Evolutionary conservation across 2,888 invertebrate species (phyloP).

Genomic region (Crossocerus cetratus): DNA sequence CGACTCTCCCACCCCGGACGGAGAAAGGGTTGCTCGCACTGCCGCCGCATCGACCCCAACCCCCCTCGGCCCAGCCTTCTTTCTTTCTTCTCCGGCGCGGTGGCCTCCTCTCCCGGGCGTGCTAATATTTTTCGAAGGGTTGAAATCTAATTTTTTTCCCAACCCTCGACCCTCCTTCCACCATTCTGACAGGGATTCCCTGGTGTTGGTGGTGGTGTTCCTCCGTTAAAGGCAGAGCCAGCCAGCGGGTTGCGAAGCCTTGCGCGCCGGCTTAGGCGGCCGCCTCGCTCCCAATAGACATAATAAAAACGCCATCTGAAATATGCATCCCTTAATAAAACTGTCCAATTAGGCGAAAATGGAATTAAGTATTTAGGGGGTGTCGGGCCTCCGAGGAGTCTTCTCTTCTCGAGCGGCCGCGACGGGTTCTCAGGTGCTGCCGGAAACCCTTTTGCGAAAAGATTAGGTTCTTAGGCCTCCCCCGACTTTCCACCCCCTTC

Average conservation of each 20-base stretch:
- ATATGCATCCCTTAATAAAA: conserved; percentile 77
- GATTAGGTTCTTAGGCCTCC: conserved; percentile 65
- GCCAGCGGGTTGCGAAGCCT: not conserved
- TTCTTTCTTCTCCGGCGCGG: conserved; percentile 18
- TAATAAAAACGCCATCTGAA: conserved; percentile 77
- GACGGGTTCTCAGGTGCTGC: conserved; percentile 58
- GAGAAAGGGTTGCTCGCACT: conserved; percentile 61
- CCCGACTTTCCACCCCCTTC: conserved; percentile 35
- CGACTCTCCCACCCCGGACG: conserved; percentile 35
- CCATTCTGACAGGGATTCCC: conserved; percentile 23
- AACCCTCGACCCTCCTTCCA: conserved; percentile 35
- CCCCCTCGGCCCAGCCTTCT: conserved; percentile 28
- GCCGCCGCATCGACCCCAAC: conserved; percentile 39
- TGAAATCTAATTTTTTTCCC: conserved; percentile 74
- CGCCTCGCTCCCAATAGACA: conserved; percentile 71
- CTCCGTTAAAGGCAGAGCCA: not conserved
- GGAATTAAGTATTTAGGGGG: conserved; percentile 75
- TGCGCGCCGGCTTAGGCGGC: not conserved
- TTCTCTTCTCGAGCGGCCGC: conserved; percentile 8
- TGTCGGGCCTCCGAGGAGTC: conserved; percentile 57
- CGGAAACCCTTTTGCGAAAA: conserved; percentile 66
- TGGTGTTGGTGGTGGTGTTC: conserved; percentile 9
- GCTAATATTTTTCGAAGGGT: conserved; percentile 75
- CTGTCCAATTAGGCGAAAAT: conserved; percentile 76
- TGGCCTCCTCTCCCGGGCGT: conserved; percentile 48